phyloP scores from a whole-genome alignment of 2,113 vertebrate species.

The Barbus barbus region DNA sequence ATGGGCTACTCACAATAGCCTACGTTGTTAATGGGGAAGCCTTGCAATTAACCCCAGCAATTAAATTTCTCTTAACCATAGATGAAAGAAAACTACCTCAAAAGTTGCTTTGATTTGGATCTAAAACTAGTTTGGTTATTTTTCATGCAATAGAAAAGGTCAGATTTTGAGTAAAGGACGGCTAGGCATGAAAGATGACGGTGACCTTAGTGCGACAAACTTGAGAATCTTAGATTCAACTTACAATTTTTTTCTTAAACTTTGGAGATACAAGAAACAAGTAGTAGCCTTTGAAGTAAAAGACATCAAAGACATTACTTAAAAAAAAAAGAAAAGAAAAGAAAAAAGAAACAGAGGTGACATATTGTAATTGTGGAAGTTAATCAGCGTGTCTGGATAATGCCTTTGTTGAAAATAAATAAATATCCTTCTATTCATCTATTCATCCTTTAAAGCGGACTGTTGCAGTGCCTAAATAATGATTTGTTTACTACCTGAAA shows the following conservation, averaged over 20 bases:
- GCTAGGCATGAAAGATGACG: neutral
- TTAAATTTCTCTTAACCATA: neutral
- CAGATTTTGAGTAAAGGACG: neutral
- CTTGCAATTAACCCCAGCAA: slow-evolving; percentile 5
- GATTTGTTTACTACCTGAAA: slow-evolving; percentile 3
- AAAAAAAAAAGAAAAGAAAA: neutral
- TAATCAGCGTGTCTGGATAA: neutral
- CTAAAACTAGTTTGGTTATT: neutral
- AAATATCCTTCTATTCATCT: neutral
- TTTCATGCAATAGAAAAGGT: neutral
- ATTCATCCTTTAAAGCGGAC: neutral
- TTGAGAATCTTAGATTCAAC: neutral
- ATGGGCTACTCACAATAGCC: slow-evolving; percentile 2
- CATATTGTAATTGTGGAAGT: neutral
- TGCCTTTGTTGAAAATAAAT: slow-evolving; percentile 7
- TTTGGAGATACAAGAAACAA: neutral
- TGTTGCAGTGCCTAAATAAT: neutral
- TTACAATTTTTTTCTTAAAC: neutral
- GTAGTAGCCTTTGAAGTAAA: neutral
- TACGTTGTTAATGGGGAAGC: neutral
- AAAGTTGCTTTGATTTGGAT: neutral
- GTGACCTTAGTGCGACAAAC: neutral
- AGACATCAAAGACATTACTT: neutral
- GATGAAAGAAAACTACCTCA: slow-evolving; percentile 9
- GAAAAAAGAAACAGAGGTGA: neutral